Evolutionary conservation across 2,797 vertebrate genomes (phyloP).

Genomic region (Diplodus sargus): DNA sequence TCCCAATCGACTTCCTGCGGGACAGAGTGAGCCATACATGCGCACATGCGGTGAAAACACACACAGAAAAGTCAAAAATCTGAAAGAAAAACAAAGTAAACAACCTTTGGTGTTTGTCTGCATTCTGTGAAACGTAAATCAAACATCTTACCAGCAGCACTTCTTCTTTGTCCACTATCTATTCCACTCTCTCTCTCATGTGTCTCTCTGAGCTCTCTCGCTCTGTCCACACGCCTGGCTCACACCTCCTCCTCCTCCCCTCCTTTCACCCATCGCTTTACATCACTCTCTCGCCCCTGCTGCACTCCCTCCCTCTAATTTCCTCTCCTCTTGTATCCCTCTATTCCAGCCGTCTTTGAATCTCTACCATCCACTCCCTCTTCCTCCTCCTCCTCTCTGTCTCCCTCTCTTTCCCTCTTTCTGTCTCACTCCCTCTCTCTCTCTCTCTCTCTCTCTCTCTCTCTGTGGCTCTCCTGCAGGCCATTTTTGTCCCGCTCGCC

Average conservation of each 20-base stretch:
- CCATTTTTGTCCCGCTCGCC: conserved; percentile 78
- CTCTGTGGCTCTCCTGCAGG: conserved; percentile 54
- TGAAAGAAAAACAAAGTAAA: neutral
- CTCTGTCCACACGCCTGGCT: conserved; percentile 62
- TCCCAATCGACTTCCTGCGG: neutral
- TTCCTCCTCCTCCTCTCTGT: conserved; percentile 4
- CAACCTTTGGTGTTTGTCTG: neutral
- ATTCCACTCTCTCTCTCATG: conserved; percentile 42
- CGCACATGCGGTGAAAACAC: neutral
- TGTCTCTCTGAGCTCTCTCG: conserved; percentile 50
- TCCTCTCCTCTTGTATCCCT: conserved; percentile 57
- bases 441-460: conserved; percentile 14
- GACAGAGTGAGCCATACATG: neutral
- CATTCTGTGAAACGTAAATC: conserved; percentile 36
- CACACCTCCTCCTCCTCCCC: conserved; percentile 59
- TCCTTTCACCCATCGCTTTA: conserved; percentile 57
- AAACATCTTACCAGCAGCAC: conserved; percentile 75
- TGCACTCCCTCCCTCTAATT: conserved; percentile 53
- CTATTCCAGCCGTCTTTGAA: conserved; percentile 57
- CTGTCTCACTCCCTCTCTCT: neutral
- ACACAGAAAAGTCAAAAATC: neutral
- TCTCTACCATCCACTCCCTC: conserved; percentile 37
- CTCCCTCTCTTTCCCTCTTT: conserved; percentile 6
- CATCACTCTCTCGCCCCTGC: conserved; percentile 38
- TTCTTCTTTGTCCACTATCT: conserved; percentile 56